Percentiles rank a stretch among this genome's conserved stretches.
Evolutionary conservation across 2,797 vertebrate genomes (phyloP).

Genomic region (Buceros bicornis): DNA sequence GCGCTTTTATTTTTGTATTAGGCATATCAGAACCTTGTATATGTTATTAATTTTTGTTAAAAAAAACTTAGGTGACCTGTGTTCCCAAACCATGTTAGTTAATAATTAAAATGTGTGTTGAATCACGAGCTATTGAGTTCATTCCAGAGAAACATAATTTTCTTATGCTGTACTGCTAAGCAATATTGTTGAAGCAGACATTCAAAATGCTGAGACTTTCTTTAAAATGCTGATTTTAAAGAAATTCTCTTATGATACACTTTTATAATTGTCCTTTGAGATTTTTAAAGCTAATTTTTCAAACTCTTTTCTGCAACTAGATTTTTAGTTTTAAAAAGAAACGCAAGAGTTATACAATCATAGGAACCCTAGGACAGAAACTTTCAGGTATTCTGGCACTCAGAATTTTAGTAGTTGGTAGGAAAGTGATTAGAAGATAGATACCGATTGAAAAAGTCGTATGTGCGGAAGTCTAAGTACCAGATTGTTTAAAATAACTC

Average conservation of each 20-base stretch:
- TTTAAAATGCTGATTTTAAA: slow-evolving; percentile 7
- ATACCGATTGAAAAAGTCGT: background rate
- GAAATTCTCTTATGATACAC: background rate
- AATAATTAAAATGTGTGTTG: slow-evolving; percentile 39
- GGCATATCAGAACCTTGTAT: background rate
- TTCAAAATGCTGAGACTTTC: slow-evolving; percentile 15
- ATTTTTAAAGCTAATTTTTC: background rate
- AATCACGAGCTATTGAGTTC: slow-evolving; percentile 15
- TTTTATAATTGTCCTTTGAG: background rate
- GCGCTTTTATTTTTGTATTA: background rate
- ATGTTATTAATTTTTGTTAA: background rate
- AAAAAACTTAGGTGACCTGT: background rate
- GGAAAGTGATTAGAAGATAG: background rate
- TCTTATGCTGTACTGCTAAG: background rate
- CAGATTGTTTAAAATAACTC: background rate
- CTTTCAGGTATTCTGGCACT: background rate
- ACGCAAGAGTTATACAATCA: background rate
- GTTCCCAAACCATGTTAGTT: background rate
- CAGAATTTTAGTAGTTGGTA: background rate
- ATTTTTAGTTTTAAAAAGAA: background rate
- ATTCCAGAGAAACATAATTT: slow-evolving; percentile 15
- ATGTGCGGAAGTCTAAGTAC: background rate
- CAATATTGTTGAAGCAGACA: background rate
- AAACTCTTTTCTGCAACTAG: background rate
- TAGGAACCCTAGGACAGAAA: background rate